phyloP scores from a whole-genome alignment of 1,140 invertebrate genomes.

The Drosophila gunungcola region DNA sequence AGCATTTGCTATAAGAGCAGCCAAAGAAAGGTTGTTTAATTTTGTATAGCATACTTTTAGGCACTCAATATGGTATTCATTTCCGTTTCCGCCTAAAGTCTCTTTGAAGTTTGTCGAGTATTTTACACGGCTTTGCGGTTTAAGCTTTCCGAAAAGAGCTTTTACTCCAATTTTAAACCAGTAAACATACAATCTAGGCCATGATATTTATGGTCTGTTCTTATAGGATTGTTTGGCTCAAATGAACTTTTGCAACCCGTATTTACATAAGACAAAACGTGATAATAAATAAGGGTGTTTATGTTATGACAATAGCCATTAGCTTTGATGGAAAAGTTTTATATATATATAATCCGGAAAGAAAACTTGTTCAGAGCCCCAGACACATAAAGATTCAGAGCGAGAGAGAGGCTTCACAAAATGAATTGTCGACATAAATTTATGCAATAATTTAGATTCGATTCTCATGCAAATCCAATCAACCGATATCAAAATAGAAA shows the following conservation, averaged over 20 bases:
- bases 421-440: conserved; percentile 77
- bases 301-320: neutral
- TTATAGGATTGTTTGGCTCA: conserved; percentile 1
- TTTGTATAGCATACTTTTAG: conserved; percentile 45
- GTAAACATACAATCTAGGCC: neutral
- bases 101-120: conserved; percentile 16
- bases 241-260: conserved; percentile 10
- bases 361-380: conserved; percentile 70
- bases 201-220: neutral
- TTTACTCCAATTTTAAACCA: conserved; percentile 35
- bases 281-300: conserved; percentile 17
- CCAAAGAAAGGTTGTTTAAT: neutral
- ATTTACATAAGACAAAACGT: conserved; percentile 30
- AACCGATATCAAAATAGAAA: conserved; percentile 47
- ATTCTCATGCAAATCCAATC: conserved; percentile 79
- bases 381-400: conserved; percentile 27
- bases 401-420: conserved; percentile 59
- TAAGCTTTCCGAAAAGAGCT: conserved; percentile 17
- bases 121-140: neutral
- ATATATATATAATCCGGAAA: conserved; percentile 20
- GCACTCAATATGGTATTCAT: neutral
- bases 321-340: conserved; percentile 21
- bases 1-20: conserved; percentile 68
- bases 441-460: conserved; percentile 79
- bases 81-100: conserved; percentile 47